Base-by-base conservation (phyloP, 2,888 invertebrate genomes). In the Tribolium freemani region DNA sequence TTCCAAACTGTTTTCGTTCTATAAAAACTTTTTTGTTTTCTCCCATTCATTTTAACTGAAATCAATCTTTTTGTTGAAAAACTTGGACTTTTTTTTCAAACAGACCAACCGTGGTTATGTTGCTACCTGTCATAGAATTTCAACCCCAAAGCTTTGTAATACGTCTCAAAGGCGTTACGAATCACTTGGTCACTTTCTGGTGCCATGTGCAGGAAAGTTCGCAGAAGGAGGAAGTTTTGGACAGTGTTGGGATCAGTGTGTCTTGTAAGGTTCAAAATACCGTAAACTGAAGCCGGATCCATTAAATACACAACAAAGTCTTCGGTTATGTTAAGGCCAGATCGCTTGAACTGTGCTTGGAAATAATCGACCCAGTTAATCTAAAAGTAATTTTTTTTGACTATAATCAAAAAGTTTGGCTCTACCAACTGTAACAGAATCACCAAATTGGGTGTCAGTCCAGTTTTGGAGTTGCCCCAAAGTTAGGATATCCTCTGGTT, bases 281-380 rank as follows among this genome's bases (percentile, higher is more conserved):
- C 83, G 56, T 83, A 84, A 0, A 84, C 66, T 3, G 38, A 45
- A 5, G 20, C 3, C 4, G 38, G 10, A n/a, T 44, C 9, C 3
- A 16, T 46, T 3, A 78, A 82, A 61, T 2, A 60, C 13, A 86
- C 72, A 57, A 75, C 75, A 1, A 83, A 82, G 2, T 81, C 76
- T 9, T 80, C 77, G 1, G 77, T 80, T 3, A 87, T 78, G 20
- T 77, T 75, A 0, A 81, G 77, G 0, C 82, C 82, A 1, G 85
- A 75, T 38, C 79, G 80, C 11, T 78, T 76, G 56, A 86, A 82
- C 0, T 82, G 75, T 3, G 69, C 75, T 20, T 82, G 79, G 6
- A 87, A 71, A 70, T 84, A 87, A 5, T 83, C 80, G 5, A 85
- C 68, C 86, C 86, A 86, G 61, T 86, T 80, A 45, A 86, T 69